Conservation (phyloP, 2,797 vertebrate species). For the Paedocypris micromegethes region DNA sequence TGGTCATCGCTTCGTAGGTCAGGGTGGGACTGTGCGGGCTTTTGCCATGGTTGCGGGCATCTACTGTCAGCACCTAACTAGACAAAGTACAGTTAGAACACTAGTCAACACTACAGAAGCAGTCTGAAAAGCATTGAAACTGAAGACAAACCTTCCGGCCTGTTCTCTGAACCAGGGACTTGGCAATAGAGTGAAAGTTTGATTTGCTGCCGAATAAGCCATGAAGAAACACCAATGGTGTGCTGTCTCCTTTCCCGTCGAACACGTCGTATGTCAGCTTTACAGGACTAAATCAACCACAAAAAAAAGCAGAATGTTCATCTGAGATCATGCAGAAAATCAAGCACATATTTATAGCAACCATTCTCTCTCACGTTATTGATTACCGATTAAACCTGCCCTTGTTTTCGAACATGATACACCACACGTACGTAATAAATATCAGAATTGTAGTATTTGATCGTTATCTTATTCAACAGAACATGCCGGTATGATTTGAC, state of each 20-base stretch:
- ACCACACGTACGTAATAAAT: too few species aligned
- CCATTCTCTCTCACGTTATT: neutral
- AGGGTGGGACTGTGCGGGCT: slow-evolving; percentile 80
- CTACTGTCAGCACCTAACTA: slow-evolving; percentile 88
- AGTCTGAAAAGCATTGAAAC: slow-evolving; percentile 2
- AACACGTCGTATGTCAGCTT: slow-evolving; percentile 77
- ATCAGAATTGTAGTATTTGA: too few species aligned
- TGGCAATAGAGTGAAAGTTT: slow-evolving; percentile 86
- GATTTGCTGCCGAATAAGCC: slow-evolving; percentile 90
- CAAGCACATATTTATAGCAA: neutral
- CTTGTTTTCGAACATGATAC: too few species aligned
- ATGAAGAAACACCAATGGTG: slow-evolving; percentile 85
- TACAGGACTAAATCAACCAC: slow-evolving; percentile 65
- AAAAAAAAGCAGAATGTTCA: neutral
- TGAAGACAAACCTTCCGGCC: slow-evolving; percentile 77
- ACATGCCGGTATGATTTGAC: too few species aligned
- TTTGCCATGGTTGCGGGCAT: slow-evolving; percentile 92
- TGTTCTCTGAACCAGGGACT: slow-evolving; percentile 76
- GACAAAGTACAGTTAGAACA: slow-evolving; percentile 66
- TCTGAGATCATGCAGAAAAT: neutral
- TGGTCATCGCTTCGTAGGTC: slow-evolving; percentile 84
- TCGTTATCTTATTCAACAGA: too few species aligned
- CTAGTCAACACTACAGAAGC: slow-evolving; percentile 29
- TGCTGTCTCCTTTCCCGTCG: slow-evolving; percentile 67
- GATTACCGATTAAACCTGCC: too few species aligned